A percentile compares a stretch with the other conserved stretches of the same genome.
Conservation (phyloP, 2,888 invertebrate species). For the Sphecodes monilicornis region DNA sequence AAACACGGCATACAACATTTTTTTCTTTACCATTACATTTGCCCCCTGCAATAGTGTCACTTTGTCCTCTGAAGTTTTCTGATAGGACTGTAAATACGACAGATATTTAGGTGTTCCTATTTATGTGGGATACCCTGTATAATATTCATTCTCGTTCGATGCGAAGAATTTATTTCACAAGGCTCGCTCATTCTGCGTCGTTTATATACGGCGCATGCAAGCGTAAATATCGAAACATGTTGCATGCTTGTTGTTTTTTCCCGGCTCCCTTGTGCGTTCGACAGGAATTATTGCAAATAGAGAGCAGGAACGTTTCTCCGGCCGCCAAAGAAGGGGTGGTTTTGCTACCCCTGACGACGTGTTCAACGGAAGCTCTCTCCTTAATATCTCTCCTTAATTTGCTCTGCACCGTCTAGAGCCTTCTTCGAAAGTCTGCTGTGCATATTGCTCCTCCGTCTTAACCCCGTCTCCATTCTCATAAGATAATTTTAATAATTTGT, state of each 20-base stretch:
- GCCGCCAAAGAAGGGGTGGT: neutral
- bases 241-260: neutral
- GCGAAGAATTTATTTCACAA: constrained; percentile 10
- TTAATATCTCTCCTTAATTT: neutral
- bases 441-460: neutral
- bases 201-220: neutral
- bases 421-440: neutral
- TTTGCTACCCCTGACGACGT: neutral
- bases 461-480: neutral
- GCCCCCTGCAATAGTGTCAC: no score
- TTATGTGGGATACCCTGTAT: no score
- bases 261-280: neutral
- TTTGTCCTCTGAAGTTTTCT: no score
- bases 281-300: constrained; percentile 3
- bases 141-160: constrained; percentile 1
- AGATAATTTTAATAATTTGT: neutral
- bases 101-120: no score
- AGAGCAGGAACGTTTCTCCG: neutral
- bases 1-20: no score
- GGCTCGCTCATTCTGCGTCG: neutral
- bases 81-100: no score
- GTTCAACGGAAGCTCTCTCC: neutral
- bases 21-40: no score
- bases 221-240: constrained; percentile 3
- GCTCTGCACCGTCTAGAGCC: neutral